Percentiles rank a stretch among this genome's conserved stretches.
Evolutionary conservation across 2,888 invertebrate genomes (phyloP).

Genomic region (Oxytorus armatus): DNA sequence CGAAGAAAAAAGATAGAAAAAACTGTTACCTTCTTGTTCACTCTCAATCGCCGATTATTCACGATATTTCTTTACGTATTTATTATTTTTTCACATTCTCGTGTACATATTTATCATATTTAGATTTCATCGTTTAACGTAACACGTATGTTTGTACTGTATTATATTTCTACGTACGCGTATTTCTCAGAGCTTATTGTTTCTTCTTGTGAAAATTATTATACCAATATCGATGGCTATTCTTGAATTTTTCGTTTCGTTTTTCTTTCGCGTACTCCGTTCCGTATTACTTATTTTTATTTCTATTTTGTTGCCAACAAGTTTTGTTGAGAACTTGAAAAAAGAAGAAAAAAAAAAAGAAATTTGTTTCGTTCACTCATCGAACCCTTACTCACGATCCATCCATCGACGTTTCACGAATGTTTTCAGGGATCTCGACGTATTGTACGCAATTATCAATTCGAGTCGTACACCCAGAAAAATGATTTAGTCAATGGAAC

Average conservation of each 20-base stretch:
- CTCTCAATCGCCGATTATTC: slow-evolving; percentile 27
- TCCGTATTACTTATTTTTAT: slow-evolving; percentile 49
- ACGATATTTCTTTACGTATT: slow-evolving; percentile 55
- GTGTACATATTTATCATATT: slow-evolving; percentile 64
- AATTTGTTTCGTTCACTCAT: slow-evolving; percentile 50
- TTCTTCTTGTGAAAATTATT: slow-evolving; percentile 47
- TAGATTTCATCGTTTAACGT: slow-evolving; percentile 34
- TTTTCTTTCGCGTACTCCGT: slow-evolving; percentile 78
- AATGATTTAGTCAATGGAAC: too few relatives aligned
- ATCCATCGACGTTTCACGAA: background rate
- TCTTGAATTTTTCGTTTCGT: slow-evolving; percentile 44
- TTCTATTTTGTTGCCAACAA: slow-evolving; percentile 71
- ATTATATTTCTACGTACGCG: slow-evolving; percentile 67
- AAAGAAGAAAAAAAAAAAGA: slow-evolving; percentile 54
- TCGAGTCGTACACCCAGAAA: too few relatives aligned
- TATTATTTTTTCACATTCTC: slow-evolving; percentile 68
- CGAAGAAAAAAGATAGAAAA: slow-evolving; percentile 23
- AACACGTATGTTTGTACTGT: slow-evolving; percentile 65
- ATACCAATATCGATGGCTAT: slow-evolving; percentile 29
- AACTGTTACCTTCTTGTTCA: slow-evolving; percentile 60
- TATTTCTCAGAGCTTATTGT: slow-evolving; percentile 62
- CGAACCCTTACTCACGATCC: background rate
- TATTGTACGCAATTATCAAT: too few relatives aligned
- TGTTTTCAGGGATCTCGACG: too few relatives aligned
- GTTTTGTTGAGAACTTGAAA: slow-evolving; percentile 67